Conservation (phyloP, 2,113 vertebrate species). For the Odocoileus virginianus region DNA sequence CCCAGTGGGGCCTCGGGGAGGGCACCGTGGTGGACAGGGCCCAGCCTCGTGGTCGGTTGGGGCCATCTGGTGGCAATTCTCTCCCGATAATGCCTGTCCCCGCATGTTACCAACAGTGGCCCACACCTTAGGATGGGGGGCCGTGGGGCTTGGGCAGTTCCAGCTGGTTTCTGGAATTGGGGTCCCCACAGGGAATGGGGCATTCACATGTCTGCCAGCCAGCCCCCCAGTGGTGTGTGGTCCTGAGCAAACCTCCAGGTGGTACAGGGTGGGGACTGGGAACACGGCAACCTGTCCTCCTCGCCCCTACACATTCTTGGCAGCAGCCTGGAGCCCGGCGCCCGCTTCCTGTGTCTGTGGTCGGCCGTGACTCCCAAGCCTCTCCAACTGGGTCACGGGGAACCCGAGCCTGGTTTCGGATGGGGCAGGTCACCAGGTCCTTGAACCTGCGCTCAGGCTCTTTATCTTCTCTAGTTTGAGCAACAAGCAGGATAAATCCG, state of each 20-base stretch:
- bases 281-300: not conserved
- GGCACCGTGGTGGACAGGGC: not conserved
- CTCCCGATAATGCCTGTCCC: not conserved
- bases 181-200: not conserved
- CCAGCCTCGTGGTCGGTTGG: not conserved
- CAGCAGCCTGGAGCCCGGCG: not conserved
- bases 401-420: not conserved
- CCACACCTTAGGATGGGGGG: not conserved
- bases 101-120: not conserved
- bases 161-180: not conserved
- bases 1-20: not conserved
- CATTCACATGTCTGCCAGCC: not conserved
- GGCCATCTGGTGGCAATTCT: not conserved
- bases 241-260: not conserved
- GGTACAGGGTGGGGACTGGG: accelerated
- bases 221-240: not conserved
- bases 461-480: not conserved
- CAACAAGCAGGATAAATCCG: not conserved
- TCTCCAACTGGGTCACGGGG: not conserved
- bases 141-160: accelerated
- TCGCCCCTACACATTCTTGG: accelerated
- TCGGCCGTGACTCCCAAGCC: not conserved
- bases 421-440: not conserved
- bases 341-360: not conserved
- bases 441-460: not conserved